These are phyloP conservation scores for Merodon equestris DNA, from an alignment of 2,888 invertebrate genomes.

Conservation along the genomic window DNA sequence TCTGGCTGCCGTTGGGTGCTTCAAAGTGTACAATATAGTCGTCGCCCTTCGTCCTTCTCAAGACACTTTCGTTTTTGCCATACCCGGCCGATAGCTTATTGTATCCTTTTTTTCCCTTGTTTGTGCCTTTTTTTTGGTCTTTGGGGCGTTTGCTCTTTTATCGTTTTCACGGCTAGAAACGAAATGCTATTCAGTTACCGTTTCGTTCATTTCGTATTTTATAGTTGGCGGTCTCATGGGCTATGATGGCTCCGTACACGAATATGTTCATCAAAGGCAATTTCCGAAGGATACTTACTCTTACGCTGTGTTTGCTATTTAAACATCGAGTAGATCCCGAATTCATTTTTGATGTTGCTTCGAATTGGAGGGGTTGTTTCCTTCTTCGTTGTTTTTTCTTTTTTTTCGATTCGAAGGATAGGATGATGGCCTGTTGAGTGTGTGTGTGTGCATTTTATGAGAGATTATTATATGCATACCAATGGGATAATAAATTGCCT, in stretches of 20 bases:
- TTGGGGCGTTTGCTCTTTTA: background rate
- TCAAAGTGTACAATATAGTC: conserved; percentile 37
- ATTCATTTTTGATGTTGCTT: conserved; percentile 51
- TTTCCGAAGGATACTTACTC: conserved; percentile 32
- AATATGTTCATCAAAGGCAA: conserved; percentile 57
- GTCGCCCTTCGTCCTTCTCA: conserved; percentile 35
- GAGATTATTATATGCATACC: conserved; percentile 61
- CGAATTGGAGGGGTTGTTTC: background rate
- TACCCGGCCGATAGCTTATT: conserved; percentile 54
- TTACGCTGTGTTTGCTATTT: conserved; percentile 59
- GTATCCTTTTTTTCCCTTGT: conserved; percentile 33
- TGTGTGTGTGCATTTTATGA: conserved; percentile 31
- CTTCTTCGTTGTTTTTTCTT: background rate
- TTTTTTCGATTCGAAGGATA: conserved; percentile 27
- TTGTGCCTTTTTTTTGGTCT: conserved; percentile 17
- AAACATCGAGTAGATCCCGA: conserved; percentile 50
- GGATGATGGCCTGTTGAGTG: conserved; percentile 15
- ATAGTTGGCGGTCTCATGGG: conserved; percentile 4
- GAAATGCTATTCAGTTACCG: conserved; percentile 41
- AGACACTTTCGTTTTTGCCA: conserved; percentile 52
- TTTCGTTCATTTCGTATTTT: conserved; percentile 42
- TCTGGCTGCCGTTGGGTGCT: conserved; percentile 60
- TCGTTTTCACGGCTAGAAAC: background rate
- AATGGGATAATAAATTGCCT: conserved; percentile 61
- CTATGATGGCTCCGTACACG: conserved; percentile 25